Evolutionary conservation across 1,140 invertebrate genomes (phyloP).

Genomic region (Eriosoma lanigerum): DNA sequence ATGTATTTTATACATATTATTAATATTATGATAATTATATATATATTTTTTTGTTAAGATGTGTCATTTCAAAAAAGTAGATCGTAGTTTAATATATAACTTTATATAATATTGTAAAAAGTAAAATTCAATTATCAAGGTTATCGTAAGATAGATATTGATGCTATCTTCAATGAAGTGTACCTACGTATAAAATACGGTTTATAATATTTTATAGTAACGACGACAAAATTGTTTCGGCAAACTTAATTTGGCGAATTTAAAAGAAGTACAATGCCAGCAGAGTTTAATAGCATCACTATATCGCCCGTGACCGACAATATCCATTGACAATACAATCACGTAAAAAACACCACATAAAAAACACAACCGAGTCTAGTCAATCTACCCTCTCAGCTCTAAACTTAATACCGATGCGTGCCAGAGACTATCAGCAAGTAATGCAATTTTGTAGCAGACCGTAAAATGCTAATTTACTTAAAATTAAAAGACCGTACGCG

Average conservation of each 20-base stretch:
- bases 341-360: constrained; percentile 38
- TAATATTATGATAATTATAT: too few relatives aligned
- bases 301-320: not conserved
- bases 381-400: not conserved
- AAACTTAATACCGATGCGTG: constrained; percentile 24
- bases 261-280: constrained; percentile 2
- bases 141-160: not conserved
- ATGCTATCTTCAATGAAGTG: too few relatives aligned
- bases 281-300: not conserved
- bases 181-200: too few relatives aligned
- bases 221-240: too few relatives aligned
- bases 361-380: constrained; percentile 9
- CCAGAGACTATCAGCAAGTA: not conserved
- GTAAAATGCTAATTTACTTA: too few relatives aligned
- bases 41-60: too few relatives aligned
- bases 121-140: not conserved
- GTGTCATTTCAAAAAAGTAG: too few relatives aligned
- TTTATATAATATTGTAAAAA: not conserved
- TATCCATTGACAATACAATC: constrained; percentile 26
- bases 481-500: too few relatives aligned
- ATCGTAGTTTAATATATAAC: too few relatives aligned
- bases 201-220: too few relatives aligned
- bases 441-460: not conserved
- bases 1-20: too few relatives aligned
- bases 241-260: constrained; percentile 21